Conservation (phyloP, 2,113 vertebrate genomes). For the Etheostoma cragini region DNA sequence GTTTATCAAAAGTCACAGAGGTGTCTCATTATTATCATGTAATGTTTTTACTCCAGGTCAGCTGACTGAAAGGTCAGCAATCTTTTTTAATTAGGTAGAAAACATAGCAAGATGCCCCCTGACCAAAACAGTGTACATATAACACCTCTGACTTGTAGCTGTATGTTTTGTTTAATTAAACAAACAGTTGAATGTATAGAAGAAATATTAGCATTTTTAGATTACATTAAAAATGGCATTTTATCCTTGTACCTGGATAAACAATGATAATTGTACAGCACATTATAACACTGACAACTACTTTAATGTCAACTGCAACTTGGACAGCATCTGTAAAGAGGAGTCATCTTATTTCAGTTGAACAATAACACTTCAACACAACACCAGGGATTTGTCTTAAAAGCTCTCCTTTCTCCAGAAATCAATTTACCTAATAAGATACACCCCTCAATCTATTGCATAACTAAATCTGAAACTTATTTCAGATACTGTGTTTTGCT, state of each 20-base stretch:
- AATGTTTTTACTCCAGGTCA: slow-evolving; percentile 57
- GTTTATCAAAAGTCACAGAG: slow-evolving; percentile 51
- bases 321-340: neutral
- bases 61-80: slow-evolving; percentile 63
- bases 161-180: neutral
- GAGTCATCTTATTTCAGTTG: neutral
- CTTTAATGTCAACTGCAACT: slow-evolving; percentile 7
- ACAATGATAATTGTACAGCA: neutral
- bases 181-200: neutral
- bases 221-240: neutral
- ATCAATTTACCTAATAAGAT: slow-evolving; percentile 9
- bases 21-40: slow-evolving; percentile 62
- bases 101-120: slow-evolving; percentile 27
- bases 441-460: neutral
- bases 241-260: neutral
- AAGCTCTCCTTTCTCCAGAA: slow-evolving; percentile 10
- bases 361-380: neutral
- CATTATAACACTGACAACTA: neutral
- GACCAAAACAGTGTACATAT: slow-evolving; percentile 32
- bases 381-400: slow-evolving; percentile 4
- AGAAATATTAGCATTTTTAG: neutral
- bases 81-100: slow-evolving; percentile 37
- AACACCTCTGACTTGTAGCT: slow-evolving; percentile 12
- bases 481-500: neutral
- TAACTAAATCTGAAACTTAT: slow-evolving; percentile 45